A percentile compares a stretch with the other conserved stretches of the same genome.
phyloP scores from a whole-genome alignment of 2,113 vertebrate genomes.

The Colius striatus region DNA sequence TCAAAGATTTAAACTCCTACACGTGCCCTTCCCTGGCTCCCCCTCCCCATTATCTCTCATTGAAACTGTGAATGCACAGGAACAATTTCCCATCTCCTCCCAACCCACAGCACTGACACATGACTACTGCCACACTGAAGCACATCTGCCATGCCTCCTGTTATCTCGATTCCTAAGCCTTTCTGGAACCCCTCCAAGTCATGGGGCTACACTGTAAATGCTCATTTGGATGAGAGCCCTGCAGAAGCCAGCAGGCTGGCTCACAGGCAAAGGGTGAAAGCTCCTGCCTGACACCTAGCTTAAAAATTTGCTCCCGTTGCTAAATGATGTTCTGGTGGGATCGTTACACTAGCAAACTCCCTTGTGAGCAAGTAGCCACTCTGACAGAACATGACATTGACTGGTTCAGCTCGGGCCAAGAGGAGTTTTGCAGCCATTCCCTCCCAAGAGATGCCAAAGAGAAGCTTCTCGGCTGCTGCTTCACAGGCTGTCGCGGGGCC shows the following conservation, averaged over 20 bases:
- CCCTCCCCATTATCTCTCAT: neutral
- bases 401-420: accelerated
- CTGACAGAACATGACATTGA: neutral
- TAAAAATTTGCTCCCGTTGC: neutral
- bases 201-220: neutral
- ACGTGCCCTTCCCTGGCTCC: too few species aligned
- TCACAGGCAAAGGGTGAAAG: accelerated
- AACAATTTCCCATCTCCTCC: neutral
- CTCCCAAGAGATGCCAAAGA: accelerated
- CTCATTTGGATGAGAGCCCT: neutral
- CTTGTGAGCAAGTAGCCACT: neutral
- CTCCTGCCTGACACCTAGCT: accelerated
- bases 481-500: accelerated
- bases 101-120: accelerated
- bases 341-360: accelerated
- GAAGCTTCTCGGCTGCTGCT: neutral
- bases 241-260: neutral
- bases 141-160: neutral
- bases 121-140: neutral
- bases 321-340: neutral
- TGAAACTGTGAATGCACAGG: neutral
- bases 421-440: neutral
- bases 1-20: neutral
- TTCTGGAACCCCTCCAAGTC: neutral
- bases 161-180: neutral